These are phyloP conservation scores for Diarsia dahlii DNA, from an alignment of 2,888 invertebrate genomes.

Conservation along the genomic window DNA sequence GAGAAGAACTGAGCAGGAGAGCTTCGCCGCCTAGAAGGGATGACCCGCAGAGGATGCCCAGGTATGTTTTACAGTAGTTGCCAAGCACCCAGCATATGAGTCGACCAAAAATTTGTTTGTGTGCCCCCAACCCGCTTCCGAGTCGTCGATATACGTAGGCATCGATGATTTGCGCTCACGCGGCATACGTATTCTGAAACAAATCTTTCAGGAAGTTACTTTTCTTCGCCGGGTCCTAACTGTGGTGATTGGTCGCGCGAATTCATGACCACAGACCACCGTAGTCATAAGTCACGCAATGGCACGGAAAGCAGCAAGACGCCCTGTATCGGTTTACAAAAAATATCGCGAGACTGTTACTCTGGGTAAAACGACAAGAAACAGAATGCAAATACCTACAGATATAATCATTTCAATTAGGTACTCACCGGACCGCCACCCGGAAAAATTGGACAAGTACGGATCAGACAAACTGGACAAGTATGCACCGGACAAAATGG, in stretches of 20 bases:
- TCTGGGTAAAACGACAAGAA: not conserved
- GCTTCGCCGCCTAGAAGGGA: slow-evolving; percentile 42
- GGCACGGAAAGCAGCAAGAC: too few relatives aligned
- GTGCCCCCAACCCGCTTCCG: too few relatives aligned
- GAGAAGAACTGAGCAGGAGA: slow-evolving; percentile 12
- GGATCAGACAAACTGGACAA: too few relatives aligned
- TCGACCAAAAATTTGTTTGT: too few relatives aligned
- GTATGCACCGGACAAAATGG: slow-evolving; percentile 51
- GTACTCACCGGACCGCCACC: slow-evolving; percentile 71
- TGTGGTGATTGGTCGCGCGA: not conserved
- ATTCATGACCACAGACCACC: not conserved
- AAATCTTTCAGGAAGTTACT: not conserved
- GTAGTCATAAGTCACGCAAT: not conserved
- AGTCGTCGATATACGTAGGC: too few relatives aligned
- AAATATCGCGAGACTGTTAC: not conserved
- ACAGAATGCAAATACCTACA: not conserved
- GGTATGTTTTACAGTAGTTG: slow-evolving; percentile 16
- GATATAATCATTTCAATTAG: slow-evolving; percentile 61
- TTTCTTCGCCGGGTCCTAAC: not conserved
- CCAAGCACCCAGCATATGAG: too few relatives aligned
- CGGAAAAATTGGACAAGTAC: too few relatives aligned
- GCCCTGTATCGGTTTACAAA: not conserved
- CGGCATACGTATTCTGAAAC: not conserved
- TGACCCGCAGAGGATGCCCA: slow-evolving; percentile 49
- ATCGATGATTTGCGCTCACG: too few relatives aligned